These are phyloP conservation scores for Trichonephila inaurata DNA, from an alignment of 1,140 invertebrate genomes.

Conservation along the genomic window DNA sequence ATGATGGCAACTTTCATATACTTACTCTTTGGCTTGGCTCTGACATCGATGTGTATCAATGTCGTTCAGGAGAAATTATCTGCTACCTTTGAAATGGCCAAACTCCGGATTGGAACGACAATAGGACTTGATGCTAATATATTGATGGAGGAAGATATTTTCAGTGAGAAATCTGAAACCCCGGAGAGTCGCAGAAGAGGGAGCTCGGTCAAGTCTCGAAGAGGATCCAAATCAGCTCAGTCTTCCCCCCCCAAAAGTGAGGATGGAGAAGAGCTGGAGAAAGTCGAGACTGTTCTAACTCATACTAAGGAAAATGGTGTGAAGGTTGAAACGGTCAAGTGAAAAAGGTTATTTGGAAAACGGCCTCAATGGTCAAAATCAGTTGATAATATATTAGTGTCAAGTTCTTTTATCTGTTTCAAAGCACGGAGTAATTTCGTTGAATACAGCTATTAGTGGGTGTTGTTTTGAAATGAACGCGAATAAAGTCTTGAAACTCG, in stretches of 20 bases:
- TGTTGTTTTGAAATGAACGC: too few relatives aligned
- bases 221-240: constrained; percentile 65
- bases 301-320: constrained; percentile 61
- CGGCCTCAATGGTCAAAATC: too few relatives aligned
- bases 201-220: constrained; percentile 65
- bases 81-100: constrained; percentile 91
- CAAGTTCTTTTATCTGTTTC: neutral
- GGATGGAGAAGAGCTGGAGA: neutral
- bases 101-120: constrained; percentile 91
- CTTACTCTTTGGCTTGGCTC: constrained; percentile 94
- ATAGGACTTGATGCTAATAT: constrained; percentile 89
- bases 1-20: constrained; percentile 97
- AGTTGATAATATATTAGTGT: neutral
- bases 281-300: neutral
- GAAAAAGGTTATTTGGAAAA: neutral
- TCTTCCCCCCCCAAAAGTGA: constrained; percentile 49
- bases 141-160: constrained; percentile 81
- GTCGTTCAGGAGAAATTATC: constrained; percentile 93
- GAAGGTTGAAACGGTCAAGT: constrained; percentile 30
- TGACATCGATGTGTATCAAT: constrained; percentile 98
- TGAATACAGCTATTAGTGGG: too few relatives aligned
- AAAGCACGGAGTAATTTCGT: neutral
- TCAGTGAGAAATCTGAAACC: constrained; percentile 34
- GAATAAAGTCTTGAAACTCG: too few relatives aligned
- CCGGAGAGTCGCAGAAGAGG: constrained; percentile 62